Evolutionary conservation across 2,113 vertebrate species (phyloP).

Genomic region (Falcunculus frontatus): DNA sequence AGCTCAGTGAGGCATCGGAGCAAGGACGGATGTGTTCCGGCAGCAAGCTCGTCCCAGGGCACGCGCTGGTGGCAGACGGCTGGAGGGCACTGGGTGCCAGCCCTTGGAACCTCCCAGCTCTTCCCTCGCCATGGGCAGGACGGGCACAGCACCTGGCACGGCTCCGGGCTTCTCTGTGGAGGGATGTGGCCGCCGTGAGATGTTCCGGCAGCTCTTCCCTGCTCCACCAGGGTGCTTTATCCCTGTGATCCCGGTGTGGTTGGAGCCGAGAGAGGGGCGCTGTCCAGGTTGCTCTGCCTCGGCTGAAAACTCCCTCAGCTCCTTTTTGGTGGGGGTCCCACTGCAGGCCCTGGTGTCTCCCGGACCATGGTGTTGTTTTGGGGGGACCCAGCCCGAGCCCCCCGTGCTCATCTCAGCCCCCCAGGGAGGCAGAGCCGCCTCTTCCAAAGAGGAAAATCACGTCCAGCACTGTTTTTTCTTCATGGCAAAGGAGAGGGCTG

Average conservation of each 20-base stretch:
- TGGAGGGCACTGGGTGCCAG: background rate
- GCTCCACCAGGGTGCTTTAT: background rate
- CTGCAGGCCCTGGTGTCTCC: background rate
- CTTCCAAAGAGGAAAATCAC: background rate
- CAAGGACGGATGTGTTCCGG: background rate
- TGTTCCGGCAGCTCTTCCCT: background rate
- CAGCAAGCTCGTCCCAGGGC: background rate
- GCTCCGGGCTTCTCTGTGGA: background rate
- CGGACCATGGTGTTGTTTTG: fast-evolving
- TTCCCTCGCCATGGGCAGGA: fast-evolving
- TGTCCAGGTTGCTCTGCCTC: background rate
- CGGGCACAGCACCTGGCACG: background rate
- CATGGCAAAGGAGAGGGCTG: background rate
- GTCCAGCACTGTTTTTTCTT: fast-evolving
- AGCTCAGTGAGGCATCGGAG: background rate
- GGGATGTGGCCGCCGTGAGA: background rate
- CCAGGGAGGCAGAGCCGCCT: fast-evolving
- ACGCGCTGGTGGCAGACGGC: background rate
- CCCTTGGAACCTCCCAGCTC: background rate
- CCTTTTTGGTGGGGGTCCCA: fast-evolving
- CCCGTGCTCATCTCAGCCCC: fast-evolving
- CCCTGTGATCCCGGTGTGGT: fast-evolving
- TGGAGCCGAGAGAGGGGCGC: background rate
- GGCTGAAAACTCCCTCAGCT: background rate
- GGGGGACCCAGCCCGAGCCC: background rate